Base-by-base conservation (phyloP, 37 sponge, comb jelly and placozoan species). In the Tethya wilhelma region DNA sequence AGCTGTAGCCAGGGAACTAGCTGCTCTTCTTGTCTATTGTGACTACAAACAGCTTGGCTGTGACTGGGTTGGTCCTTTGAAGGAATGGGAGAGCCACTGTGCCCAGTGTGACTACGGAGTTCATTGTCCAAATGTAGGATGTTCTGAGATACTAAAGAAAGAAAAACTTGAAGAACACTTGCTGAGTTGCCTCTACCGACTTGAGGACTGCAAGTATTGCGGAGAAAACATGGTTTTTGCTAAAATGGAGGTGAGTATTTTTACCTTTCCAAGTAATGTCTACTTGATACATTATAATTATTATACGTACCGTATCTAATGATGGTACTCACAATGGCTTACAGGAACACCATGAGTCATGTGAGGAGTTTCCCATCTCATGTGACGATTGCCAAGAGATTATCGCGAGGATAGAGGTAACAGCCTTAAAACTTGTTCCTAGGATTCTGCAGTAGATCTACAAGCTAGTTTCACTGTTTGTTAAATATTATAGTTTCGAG, bases 1-100 rank as follows among this genome's bases (percentile, higher is more conserved):
- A 22, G 93, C 93, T 17, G 84, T 84, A 20, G 67, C 82, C 19
- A 88, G 74, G 44, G 93, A 93, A 44, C 67, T 93, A 4, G 41
- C 38, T 11, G 30, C 32, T 5, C 64, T 93, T 3, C 1, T 20
- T 9, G 86, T 93, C 26, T n/a, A 29, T n/a, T 93, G 93, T 64
- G 14, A 62, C 14, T 73, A 81, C 44, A 22, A 65, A 1, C 55
- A 70, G 12, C 17, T 44, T 42, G 93, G 93, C 25, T 93, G 93
- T 72, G 33, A 32, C 3, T 93, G 93, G 93, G 59, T 26, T 39
- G 75, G 84, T 44, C 20, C 53, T 31, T 38, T 83, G 20, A 30
- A 66, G n/a, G n/a, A n/a, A n/a, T n/a, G 67, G 49, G 82, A 72
- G 32, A 59, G 58, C 11, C n/a, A n/a, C n/a, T n/a, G n/a, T n/a